phyloP scores from a whole-genome alignment of 2,888 invertebrate species.

The Cerastis leucographa region DNA sequence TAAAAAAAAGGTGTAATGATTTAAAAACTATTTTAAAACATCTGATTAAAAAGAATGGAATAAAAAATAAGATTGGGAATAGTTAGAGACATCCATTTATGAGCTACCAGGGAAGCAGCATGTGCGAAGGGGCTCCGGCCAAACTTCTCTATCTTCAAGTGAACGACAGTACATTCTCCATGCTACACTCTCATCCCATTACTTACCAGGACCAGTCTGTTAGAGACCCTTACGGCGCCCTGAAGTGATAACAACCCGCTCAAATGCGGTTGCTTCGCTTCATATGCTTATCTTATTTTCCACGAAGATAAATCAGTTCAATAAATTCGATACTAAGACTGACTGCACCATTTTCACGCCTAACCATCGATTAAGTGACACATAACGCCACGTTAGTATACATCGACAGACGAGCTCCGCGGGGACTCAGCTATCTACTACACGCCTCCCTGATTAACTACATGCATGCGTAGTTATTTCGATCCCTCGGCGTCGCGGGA shows the following conservation, averaged over 20 bases:
- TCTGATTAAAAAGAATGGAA: too few relatives aligned
- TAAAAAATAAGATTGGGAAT: too few relatives aligned
- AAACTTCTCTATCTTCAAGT: too few relatives aligned
- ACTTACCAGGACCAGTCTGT: neutral
- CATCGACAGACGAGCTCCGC: constrained; percentile 42
- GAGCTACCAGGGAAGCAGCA: too few relatives aligned
- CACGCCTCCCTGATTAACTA: constrained; percentile 61
- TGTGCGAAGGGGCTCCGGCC: too few relatives aligned
- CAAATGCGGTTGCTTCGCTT: neutral
- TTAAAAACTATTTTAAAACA: too few relatives aligned
- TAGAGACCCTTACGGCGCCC: neutral
- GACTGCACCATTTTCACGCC: constrained; percentile 8
- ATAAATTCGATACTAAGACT: neutral
- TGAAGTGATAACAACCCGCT: neutral
- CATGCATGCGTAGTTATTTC: constrained; percentile 45
- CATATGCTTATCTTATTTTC: neutral
- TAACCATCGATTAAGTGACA: constrained; percentile 20
- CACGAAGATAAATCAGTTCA: neutral
- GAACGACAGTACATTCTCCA: neutral
- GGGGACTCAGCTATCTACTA: constrained; percentile 45
- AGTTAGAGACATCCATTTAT: too few relatives aligned
- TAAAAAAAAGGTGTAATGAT: too few relatives aligned
- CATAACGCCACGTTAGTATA: constrained; percentile 22
- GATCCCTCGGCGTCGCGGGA: constrained; percentile 44
- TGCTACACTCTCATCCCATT: too few relatives aligned